Base-by-base conservation (phyloP, 2,797 vertebrate species). In the Champsocephalus esox region DNA sequence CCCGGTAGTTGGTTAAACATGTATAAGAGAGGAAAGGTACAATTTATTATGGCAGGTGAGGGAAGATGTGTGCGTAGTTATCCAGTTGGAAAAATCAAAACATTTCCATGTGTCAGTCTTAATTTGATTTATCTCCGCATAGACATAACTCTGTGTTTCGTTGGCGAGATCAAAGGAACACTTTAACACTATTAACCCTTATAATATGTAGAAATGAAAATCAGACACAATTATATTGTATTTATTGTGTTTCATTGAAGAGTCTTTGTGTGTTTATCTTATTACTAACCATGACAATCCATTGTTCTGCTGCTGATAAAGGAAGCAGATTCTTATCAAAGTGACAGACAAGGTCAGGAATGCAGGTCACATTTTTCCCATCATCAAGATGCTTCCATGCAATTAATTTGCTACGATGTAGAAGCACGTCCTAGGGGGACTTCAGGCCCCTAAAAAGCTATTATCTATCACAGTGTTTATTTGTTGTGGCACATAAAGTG, bases 401-500 rank as follows among this genome's bases (percentile, higher is more conserved):
- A 87, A 89, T 82, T 80, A 82, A 84, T 80, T 75, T 12, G 5
- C 64, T 65, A 56, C 45, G 62, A 51, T 60, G 66, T 58, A 60
- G 75, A 74, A 58, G 66, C 65, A 9, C 2, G 1, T 77, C 76
- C 54, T 41, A 2, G 12, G 46, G 74, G 72, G 9, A 6, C 69
- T 6, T 57, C 34, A 75, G 67, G 81, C 57, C 80, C 68, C 21
- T 44, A 17, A 80, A 38, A 71, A 64, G 66, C 67, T 58, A 8
- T 78, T 67, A 70, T 56, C 24, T 28, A 75, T 82, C 79, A 73
- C 65, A 68, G 68, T 70, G 49, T 79, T 71, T 79, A 69, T 82
- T 88, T 85, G 73, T 82, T 85, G 61, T 83, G 74, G 73, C 84
- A 78, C 77, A 58, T 62, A 52, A 70, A 75, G 75, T 77, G 85